Percentiles rank a stretch among this genome's conserved stretches.
phyloP scores from a whole-genome alignment of 1,140 invertebrate genomes.

The Artemia franciscana region DNA sequence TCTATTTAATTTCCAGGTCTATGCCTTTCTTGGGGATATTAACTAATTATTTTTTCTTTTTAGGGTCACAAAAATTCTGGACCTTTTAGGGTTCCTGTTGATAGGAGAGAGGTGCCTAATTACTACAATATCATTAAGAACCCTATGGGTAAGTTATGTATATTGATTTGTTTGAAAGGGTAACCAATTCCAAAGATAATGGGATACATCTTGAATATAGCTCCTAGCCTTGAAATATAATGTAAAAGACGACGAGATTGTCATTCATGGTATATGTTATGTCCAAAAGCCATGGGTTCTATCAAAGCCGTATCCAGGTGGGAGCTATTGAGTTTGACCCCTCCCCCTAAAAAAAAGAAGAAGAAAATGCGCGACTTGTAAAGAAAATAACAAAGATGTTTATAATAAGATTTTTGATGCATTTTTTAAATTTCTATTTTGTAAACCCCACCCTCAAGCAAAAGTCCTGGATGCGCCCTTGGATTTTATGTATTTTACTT shows the following conservation, averaged over 20 bases:
- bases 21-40: background rate
- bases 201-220: background rate
- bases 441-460: too few species aligned
- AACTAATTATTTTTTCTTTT: constrained; percentile 12
- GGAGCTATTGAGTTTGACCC: background rate
- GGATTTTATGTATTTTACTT: too few species aligned
- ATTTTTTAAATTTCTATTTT: too few species aligned
- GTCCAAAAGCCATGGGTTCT: background rate
- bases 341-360: too few species aligned
- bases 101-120: constrained; percentile 78
- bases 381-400: too few species aligned
- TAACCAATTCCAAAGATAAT: background rate
- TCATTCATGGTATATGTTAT: background rate
- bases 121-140: constrained; percentile 95
- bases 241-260: background rate
- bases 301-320: background rate
- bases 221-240: background rate
- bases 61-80: constrained; percentile 72
- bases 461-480: too few species aligned
- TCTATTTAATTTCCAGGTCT: background rate
- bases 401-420: too few species aligned
- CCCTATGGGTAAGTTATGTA: constrained; percentile 67
- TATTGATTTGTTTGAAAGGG: background rate
- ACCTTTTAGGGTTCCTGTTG: constrained; percentile 91
- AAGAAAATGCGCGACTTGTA: too few species aligned